These are phyloP conservation scores for Eledone cirrhosa DNA, from an alignment of 2,888 invertebrate species.

Conservation along the genomic window DNA sequence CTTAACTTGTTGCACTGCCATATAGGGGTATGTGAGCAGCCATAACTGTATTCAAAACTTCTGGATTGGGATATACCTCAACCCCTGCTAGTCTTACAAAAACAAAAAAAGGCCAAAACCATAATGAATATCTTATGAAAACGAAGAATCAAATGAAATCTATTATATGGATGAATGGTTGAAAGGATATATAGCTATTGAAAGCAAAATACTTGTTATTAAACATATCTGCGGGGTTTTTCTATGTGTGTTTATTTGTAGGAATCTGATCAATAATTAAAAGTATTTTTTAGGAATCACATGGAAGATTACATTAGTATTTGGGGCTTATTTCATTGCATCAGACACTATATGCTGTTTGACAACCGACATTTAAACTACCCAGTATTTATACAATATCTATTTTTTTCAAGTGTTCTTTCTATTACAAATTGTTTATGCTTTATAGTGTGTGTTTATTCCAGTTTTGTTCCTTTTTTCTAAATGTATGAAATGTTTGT, in stretches of 20 bases:
- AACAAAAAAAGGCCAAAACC: slow-evolving; percentile 19
- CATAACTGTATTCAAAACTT: slow-evolving; percentile 17
- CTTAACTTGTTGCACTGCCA: slow-evolving; percentile 24
- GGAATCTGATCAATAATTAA: no score
- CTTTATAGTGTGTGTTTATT: no score
- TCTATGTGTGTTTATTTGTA: neutral
- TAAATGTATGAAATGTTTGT: no score
- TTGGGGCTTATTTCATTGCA: no score
- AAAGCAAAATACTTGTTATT: slow-evolving; percentile 24
- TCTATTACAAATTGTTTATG: no score
- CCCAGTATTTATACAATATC: no score
- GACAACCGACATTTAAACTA: no score
- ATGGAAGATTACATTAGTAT: no score
- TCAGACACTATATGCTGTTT: no score
- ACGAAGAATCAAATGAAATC: neutral
- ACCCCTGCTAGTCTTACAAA: slow-evolving; percentile 20
- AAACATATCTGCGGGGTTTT: slow-evolving; percentile 1
- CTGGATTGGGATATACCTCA: slow-evolving; percentile 4
- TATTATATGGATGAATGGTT: neutral
- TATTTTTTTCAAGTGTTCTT: no score
- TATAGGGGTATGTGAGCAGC: slow-evolving; percentile 11
- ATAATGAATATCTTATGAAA: neutral
- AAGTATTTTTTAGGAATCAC: no score
- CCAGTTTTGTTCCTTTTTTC: no score
- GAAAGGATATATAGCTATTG: neutral